A percentile compares a stretch with the other conserved stretches of the same genome.
Evolutionary conservation across 2,797 vertebrate species (phyloP).

Genomic region (Ciconia nigra): DNA sequence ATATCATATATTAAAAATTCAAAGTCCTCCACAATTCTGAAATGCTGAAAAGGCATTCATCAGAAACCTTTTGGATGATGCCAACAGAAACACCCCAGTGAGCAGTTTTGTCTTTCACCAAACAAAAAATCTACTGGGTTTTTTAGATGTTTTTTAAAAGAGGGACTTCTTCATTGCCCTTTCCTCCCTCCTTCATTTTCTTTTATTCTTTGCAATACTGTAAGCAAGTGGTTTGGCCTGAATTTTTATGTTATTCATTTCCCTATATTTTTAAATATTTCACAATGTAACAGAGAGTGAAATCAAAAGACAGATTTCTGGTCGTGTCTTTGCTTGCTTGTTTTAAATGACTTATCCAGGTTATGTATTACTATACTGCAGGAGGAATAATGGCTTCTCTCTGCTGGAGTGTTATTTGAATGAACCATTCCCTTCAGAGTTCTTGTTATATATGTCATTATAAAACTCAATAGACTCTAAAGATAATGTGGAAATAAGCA

Average conservation of each 20-base stretch:
- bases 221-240: background rate
- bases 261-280: background rate
- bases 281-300: background rate
- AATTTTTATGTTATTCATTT: background rate
- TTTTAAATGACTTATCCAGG: background rate
- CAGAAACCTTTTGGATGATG: background rate
- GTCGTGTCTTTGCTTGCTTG: background rate
- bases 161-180: background rate
- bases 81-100: background rate
- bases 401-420: background rate
- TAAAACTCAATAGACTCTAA: conserved; percentile 1
- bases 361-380: background rate
- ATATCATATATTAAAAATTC: background rate
- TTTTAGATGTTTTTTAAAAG: background rate
- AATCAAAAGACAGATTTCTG: background rate
- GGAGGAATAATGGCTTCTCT: background rate
- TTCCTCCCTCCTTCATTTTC: background rate
- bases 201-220: background rate
- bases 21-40: background rate
- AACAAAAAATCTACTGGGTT: background rate
- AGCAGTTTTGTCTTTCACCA: background rate
- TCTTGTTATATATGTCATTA: background rate
- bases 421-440: background rate
- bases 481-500: background rate
- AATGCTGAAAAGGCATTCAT: background rate